Conservation (phyloP, 30 jellyfish, hydroid and myxozoan species). For the Hydractinia symbiolongicarpus region DNA sequence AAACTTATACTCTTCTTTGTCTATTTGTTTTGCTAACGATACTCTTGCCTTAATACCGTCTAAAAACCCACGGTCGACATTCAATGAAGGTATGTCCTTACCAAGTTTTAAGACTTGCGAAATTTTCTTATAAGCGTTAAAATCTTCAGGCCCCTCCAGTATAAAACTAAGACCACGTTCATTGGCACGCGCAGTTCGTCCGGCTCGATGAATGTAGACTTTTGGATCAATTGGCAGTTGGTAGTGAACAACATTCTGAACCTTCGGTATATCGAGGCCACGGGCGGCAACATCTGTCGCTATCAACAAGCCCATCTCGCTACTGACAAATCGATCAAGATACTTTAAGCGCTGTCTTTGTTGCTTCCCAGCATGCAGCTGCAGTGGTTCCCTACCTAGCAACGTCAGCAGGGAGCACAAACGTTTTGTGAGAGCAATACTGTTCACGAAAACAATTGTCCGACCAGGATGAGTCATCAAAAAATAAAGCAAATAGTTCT, state of each 20-base stretch:
- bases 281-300: slow-evolving; percentile 99
- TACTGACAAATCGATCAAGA: slow-evolving; percentile 48
- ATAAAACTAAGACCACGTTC: slow-evolving; percentile 65
- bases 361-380: slow-evolving; percentile 85
- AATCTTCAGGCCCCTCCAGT: slow-evolving; percentile 77
- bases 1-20: slow-evolving; percentile 55
- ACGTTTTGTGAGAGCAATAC: slow-evolving; percentile 60
- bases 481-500: slow-evolving; percentile 49
- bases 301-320: slow-evolving; percentile 50
- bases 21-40: slow-evolving; percentile 61
- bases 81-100: slow-evolving; percentile 45
- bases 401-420: slow-evolving; percentile 44
- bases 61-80: slow-evolving; percentile 44
- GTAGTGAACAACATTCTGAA: slow-evolving; percentile 70
- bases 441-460: slow-evolving; percentile 71
- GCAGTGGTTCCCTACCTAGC: slow-evolving; percentile 63
- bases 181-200: slow-evolving; percentile 89
- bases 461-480: slow-evolving; percentile 73
- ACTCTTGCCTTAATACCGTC: slow-evolving; percentile 65
- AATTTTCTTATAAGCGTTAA: slow-evolving; percentile 59
- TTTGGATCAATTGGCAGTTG: slow-evolving; percentile 91
- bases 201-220: slow-evolving; percentile 85
- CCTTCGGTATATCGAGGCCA: slow-evolving; percentile 88
- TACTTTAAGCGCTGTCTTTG: slow-evolving; percentile 82
- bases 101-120: slow-evolving; percentile 46